Base-by-base conservation (phyloP, 2,113 vertebrate species). In the Gadus macrocephalus region DNA sequence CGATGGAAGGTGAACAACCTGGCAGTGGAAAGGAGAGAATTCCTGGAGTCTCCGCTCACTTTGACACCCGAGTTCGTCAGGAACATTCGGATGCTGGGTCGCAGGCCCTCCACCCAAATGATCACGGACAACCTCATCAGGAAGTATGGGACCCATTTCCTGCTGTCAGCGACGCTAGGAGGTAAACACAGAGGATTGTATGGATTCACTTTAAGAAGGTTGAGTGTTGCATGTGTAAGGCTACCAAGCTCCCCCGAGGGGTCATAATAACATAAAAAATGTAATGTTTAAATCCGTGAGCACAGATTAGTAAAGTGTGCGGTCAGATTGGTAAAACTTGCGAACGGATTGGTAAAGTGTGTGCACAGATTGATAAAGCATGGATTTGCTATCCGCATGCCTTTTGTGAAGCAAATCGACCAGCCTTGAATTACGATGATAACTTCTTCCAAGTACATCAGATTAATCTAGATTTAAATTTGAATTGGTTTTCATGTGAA, bases 1-100 rank as follows among this genome's bases (percentile, higher is more conserved):
- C 93, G 96, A 83, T 98, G 96, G 96, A 98, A 98, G 88, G 96
- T 98, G 88, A 98, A 95, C 89, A 98, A 98, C 75, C 89, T 98
- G 74, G 96, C 96, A 0, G 94, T 98, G 56, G 96, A 98, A 70
- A 92, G 95, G 81, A 94, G 93, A 88, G 94, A 98, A 85, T 96
- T 97, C 83, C 91, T 98, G 67, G 93, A 94, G 67, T 97, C 96
- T 61, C 93, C 94, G 2, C 86, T 98, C 87, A 95, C 96, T 5
- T 92, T 98, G 22, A 96, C 95, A 42, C 93, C 96, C 0, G 96
- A 98, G 82, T 98, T 98, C 84, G 93, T 96, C 89, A 93, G 94
- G 38, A 98, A 98, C 83, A 98, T 98, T 69, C 91, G 95, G 72
- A 90, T 96, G n/a, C 90, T 98, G 5, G 97, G 97, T 87, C 95